Evolutionary conservation across 2,797 vertebrate genomes (phyloP).

Genomic region (Dendrocincla tyrannina): DNA sequence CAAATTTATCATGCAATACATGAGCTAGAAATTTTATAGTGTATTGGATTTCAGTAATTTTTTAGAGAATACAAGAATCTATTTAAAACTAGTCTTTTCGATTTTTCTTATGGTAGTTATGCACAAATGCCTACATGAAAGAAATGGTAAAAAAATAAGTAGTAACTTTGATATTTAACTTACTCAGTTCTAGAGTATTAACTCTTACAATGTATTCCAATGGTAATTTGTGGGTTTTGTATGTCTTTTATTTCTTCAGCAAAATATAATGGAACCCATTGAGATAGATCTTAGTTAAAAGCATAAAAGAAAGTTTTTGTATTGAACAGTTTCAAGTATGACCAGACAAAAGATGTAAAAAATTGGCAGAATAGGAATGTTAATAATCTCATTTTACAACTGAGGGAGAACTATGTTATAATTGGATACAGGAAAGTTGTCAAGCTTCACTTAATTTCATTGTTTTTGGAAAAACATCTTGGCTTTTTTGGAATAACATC

Average conservation of each 20-base stretch:
- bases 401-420: neutral
- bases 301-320: neutral
- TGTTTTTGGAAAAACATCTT: neutral
- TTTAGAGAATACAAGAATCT: neutral
- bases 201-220: neutral
- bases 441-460: neutral
- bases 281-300: neutral
- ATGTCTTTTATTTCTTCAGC: neutral
- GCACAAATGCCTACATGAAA: neutral
- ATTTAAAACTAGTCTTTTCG: neutral
- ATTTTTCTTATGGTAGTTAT: neutral
- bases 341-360: neutral
- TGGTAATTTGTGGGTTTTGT: neutral
- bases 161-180: neutral
- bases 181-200: neutral
- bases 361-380: neutral
- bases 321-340: neutral
- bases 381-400: neutral
- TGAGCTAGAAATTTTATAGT: neutral
- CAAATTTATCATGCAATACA: neutral
- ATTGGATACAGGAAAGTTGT: neutral
- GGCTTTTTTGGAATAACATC: neutral
- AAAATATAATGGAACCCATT: neutral
- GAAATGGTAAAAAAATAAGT: neutral
- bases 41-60: neutral